Conservation (phyloP, 2,113 vertebrate species). For the Catharus bicknelli region DNA sequence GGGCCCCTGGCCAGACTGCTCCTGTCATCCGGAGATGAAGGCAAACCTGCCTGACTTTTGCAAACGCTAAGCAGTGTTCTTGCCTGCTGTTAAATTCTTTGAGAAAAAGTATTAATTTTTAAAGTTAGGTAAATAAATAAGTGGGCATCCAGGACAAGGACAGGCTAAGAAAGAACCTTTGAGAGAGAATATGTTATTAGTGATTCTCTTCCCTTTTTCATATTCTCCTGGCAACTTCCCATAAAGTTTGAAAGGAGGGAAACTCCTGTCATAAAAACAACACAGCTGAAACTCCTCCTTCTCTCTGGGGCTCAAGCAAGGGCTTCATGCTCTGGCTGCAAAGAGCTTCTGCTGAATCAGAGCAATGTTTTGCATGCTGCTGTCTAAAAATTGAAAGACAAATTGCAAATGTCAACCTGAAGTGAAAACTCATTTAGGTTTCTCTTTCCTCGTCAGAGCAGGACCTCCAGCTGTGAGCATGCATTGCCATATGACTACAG, state of each 20-base stretch:
- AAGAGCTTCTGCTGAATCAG: background rate
- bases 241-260: background rate
- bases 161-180: background rate
- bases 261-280: background rate
- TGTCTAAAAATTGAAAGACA: background rate
- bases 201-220: background rate
- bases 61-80: background rate
- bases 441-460: background rate
- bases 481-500: accelerated
- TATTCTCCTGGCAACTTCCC: background rate
- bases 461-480: background rate
- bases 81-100: constrained; percentile 14
- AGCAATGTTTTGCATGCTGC: background rate
- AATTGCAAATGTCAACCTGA: background rate
- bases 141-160: background rate
- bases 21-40: constrained; percentile 50
- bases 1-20: background rate
- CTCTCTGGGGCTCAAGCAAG: background rate
- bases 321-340: background rate
- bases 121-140: background rate
- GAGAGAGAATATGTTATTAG: background rate
- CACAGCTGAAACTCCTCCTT: background rate
- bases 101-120: constrained; percentile 17
- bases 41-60: background rate
- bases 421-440: background rate